Percentiles rank a stretch among this genome's conserved stretches.
Conservation (phyloP, 1,140 invertebrate species). For the Platyura marginata region DNA sequence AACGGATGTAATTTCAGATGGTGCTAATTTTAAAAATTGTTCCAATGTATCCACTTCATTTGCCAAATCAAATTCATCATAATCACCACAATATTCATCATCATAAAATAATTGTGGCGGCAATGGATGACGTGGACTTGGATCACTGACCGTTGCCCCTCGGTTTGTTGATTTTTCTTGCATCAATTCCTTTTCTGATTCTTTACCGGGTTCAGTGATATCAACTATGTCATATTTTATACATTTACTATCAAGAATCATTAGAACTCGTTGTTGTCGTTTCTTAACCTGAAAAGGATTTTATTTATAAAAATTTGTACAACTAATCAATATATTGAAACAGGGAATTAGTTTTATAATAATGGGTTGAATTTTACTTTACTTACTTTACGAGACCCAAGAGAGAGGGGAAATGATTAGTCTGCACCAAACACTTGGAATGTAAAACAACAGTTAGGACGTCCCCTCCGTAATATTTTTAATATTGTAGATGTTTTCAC, state of each 20-base stretch:
- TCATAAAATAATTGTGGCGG: slow-evolving; percentile 92
- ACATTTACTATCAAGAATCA: slow-evolving; percentile 80
- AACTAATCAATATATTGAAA: too few relatives aligned
- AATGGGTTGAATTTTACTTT: too few relatives aligned
- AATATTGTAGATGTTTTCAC: too few relatives aligned
- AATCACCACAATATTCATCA: slow-evolving; percentile 83
- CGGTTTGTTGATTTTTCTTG: slow-evolving; percentile 66
- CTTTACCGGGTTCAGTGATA: slow-evolving; percentile 79
- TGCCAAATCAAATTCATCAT: slow-evolving; percentile 78
- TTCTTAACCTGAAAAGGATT: slow-evolving; percentile 87
- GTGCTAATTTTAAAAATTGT: slow-evolving; percentile 56
- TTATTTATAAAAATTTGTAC: too few relatives aligned
- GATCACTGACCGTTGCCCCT: slow-evolving; percentile 43
- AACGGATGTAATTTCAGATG: slow-evolving; percentile 24
- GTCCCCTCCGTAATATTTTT: too few relatives aligned
- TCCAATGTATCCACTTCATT: slow-evolving; percentile 82
- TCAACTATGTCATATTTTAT: slow-evolving; percentile 78
- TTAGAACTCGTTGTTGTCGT: slow-evolving; percentile 73
- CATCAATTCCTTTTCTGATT: slow-evolving; percentile 83
- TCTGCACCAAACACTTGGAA: too few relatives aligned
- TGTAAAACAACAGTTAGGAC: too few relatives aligned
- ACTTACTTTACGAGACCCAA: too few relatives aligned
- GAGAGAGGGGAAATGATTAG: too few relatives aligned
- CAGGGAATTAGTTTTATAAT: too few relatives aligned
- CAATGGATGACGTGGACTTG: slow-evolving; percentile 37